Evolutionary conservation across 2,888 invertebrate genomes (phyloP).

Genomic region (Rhingia campestris): DNA sequence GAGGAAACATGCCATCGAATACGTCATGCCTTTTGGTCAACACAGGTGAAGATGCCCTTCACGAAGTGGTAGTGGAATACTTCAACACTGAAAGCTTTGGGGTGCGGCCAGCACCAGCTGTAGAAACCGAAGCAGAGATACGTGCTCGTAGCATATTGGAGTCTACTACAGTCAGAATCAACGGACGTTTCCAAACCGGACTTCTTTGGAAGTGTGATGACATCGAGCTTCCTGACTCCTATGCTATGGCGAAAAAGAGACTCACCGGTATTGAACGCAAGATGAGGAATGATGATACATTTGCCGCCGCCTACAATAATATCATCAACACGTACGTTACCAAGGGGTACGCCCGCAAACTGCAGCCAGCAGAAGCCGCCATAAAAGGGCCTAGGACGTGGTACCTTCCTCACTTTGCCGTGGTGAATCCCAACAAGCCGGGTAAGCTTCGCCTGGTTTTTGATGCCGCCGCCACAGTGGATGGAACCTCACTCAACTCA

Average conservation of each 20-base stretch:
- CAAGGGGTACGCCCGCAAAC: not conserved
- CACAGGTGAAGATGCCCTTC: no score
- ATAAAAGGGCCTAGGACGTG: constrained; percentile 58
- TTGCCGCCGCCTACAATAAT: constrained; percentile 10
- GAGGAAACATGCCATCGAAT: no score
- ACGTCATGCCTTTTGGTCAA: no score
- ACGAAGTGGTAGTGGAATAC: no score
- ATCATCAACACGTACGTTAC: no score
- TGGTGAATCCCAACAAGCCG: constrained; percentile 76
- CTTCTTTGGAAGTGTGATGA: constrained; percentile 25
- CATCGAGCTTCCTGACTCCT: constrained; percentile 28
- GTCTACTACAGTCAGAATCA: constrained; percentile 22
- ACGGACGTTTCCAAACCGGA: constrained; percentile 57
- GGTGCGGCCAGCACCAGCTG: no score
- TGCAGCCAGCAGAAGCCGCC: not conserved
- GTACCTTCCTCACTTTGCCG: constrained; percentile 76
- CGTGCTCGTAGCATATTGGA: constrained; percentile 25
- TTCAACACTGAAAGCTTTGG: no score
- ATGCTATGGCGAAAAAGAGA: constrained; percentile 26
- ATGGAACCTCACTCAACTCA: constrained; percentile 76
- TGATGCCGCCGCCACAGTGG: constrained; percentile 77
- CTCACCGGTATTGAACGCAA: constrained; percentile 19
- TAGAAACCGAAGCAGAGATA: no score
- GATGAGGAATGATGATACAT: constrained; percentile 7
- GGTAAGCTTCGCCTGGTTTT: constrained; percentile 75